Evolutionary conservation across 2,113 vertebrate species (phyloP).

Genomic region (Geococcyx californianus): DNA sequence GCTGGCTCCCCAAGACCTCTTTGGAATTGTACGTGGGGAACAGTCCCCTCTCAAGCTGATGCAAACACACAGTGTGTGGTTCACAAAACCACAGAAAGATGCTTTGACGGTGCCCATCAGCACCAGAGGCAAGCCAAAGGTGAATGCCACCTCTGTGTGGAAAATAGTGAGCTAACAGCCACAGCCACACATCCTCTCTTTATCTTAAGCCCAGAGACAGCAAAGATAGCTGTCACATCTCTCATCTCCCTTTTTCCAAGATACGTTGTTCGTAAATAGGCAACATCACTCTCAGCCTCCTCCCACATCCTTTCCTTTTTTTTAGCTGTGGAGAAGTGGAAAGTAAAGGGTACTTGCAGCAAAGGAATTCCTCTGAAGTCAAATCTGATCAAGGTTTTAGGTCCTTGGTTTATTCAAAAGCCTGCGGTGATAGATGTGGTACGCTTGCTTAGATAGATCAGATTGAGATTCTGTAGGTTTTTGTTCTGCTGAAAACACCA

Average conservation of each 20-base stretch:
- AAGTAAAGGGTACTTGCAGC: not conserved
- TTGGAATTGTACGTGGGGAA: not conserved
- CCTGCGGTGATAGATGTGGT: conserved; percentile 47
- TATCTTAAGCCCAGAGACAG: not conserved
- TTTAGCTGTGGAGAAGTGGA: not conserved
- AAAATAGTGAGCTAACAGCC: not conserved
- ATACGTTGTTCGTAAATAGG: not conserved
- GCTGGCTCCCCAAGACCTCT: not conserved
- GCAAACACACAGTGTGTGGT: accelerated
- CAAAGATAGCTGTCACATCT: not conserved
- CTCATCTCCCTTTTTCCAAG: not conserved
- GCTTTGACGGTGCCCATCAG: accelerated
- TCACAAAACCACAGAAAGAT: not conserved
- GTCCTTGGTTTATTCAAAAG: conserved; percentile 54
- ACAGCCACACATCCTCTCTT: not conserved
- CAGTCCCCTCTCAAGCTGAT: not conserved
- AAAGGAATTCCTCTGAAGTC: conserved; percentile 37
- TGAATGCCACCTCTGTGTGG: not conserved
- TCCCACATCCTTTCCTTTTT: not conserved
- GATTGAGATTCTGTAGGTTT: not conserved
- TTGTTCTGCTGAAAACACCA: conserved; percentile 14
- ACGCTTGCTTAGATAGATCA: conserved; percentile 24
- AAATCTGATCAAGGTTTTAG: conserved; percentile 48
- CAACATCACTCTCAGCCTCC: not conserved
- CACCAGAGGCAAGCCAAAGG: not conserved